Evolutionary conservation across 2,888 invertebrate genomes (phyloP), one percentile per base, ranked within the genome.

Genomic region (Drosophila lutescens): DNA sequence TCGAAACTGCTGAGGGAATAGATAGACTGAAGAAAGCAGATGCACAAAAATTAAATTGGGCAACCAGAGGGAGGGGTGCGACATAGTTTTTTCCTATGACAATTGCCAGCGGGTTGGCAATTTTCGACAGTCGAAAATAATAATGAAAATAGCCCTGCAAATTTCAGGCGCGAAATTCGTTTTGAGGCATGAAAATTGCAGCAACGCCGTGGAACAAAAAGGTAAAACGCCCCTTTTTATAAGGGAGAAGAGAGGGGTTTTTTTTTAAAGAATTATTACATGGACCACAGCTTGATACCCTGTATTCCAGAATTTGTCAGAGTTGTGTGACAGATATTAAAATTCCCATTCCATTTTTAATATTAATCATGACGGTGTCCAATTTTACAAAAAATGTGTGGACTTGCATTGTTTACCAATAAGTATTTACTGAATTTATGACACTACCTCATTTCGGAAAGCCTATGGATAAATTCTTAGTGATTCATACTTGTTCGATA

Each of bases 171-270:
- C 62, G 68, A 79, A 80, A 84, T 74, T 71, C 50, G 79, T 77
- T 81, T 79, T 20, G 20, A 53, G 46, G 46, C 81, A 53, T 80
- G 87, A 70, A 86, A 83, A 70, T 74, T 72, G 51, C 60, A 47
- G 30, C 65, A 57, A 57, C 60, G 58, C 10, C 57, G 30, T 23
- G 55, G 47, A 67, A 62, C 66, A 58, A 57, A 51, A 60, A 30
- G 67, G 53, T 40, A 62, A 51, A 72, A 62, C 70, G 77, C 66
- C 66, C 56, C 51, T 66, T 56, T 60, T 51, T 34, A 51, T 23
- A 9, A 26, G 40, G n/a, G 40, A 30, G 36, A 41, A 32, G 61
- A 32, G 43, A 15, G 41, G 43, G 44, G 38, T 60, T 30, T 20
- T n/a, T n/a, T 6, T 26, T 3, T n/a, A n/a, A 12, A 26, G 10